Evolutionary conservation across 2,797 vertebrate species (phyloP).

Genomic region (Perdix hodgsoniae): DNA sequence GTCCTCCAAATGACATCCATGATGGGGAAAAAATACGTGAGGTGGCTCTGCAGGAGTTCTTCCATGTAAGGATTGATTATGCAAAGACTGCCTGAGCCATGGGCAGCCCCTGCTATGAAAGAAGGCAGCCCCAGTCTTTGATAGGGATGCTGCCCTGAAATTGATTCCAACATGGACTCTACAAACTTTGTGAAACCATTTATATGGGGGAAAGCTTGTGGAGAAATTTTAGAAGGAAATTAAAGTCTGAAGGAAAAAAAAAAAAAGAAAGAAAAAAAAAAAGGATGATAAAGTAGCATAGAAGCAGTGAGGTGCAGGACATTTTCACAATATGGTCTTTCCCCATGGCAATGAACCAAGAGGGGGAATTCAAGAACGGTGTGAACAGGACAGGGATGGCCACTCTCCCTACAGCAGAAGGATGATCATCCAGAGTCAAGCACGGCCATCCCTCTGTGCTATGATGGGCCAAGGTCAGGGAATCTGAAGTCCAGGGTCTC

Average conservation of each 20-base stretch:
- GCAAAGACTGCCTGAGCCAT: background rate
- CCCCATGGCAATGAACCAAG: background rate
- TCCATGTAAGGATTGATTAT: background rate
- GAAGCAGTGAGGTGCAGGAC: background rate
- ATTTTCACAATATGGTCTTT: background rate
- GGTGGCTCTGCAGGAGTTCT: background rate
- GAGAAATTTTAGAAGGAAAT: background rate
- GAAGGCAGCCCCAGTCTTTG: background rate
- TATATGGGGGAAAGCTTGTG: background rate
- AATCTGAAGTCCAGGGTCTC: background rate
- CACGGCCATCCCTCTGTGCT: too few species aligned
- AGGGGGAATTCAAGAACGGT: background rate
- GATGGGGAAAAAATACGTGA: fast-evolving
- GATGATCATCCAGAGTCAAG: background rate
- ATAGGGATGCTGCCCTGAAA: background rate
- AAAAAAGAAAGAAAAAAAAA: background rate
- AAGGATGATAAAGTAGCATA: background rate
- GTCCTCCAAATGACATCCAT: background rate
- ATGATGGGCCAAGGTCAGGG: fast-evolving
- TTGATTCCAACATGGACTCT: fast-evolving
- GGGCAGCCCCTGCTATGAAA: background rate
- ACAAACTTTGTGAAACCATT: background rate
- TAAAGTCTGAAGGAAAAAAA: background rate
- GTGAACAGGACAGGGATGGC: background rate
- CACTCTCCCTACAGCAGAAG: background rate